Percentiles rank a stretch among this genome's conserved stretches.
phyloP scores from a whole-genome alignment of 2,797 vertebrate species.

The Myotis myotis region DNA sequence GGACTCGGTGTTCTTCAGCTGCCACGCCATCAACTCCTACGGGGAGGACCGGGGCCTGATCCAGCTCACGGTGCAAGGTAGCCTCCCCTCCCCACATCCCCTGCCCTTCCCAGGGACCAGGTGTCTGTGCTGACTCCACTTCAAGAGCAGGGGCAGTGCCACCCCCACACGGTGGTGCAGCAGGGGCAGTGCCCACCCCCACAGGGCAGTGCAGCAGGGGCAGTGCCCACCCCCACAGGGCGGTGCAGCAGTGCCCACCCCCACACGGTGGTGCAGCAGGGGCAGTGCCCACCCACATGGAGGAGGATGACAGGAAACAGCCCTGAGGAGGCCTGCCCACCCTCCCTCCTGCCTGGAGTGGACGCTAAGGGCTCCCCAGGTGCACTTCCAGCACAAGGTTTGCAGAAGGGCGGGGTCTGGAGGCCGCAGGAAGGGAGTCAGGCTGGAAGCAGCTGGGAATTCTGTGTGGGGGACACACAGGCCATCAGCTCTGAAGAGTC shows the following conservation, averaged over 20 bases:
- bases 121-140: accelerated
- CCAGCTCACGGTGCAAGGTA: constrained; percentile 98
- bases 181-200: background rate
- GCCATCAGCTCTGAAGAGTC: background rate
- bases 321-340: background rate
- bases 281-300: background rate
- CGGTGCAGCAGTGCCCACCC: background rate
- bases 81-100: background rate
- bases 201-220: too few relatives aligned
- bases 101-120: accelerated
- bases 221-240: background rate
- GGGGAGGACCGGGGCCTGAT: constrained; percentile 97
- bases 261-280: too few relatives aligned
- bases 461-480: background rate
- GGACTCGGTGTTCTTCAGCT: constrained; percentile 98
- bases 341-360: background rate
- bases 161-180: background rate
- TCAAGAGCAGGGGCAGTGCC: background rate
- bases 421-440: background rate
- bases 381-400: background rate
- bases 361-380: background rate
- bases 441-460: background rate
- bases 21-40: constrained; percentile 98
- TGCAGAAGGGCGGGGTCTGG: background rate
- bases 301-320: background rate